phyloP scores from a whole-genome alignment of 92 coral and sea anemone genomes.

The Pocillopora grandis region DNA sequence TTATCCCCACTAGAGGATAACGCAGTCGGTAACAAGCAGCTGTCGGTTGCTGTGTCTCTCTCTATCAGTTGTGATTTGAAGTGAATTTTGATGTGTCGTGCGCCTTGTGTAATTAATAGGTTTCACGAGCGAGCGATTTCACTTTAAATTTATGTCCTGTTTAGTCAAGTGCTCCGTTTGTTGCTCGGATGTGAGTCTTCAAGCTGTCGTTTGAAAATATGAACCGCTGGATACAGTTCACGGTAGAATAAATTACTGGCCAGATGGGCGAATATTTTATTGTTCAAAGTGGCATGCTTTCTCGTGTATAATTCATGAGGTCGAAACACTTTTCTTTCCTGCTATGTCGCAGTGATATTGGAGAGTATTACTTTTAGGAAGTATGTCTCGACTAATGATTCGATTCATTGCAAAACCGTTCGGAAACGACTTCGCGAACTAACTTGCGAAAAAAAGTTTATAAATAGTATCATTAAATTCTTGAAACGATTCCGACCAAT shows the following conservation, averaged over 20 bases:
- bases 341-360: constrained; percentile 2
- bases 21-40: constrained; percentile 42
- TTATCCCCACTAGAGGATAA: constrained; percentile 38
- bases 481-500: constrained; percentile 11
- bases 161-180: not conserved
- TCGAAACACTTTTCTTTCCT: constrained; percentile 1
- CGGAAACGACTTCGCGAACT: too few species aligned
- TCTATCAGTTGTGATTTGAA: constrained; percentile 38
- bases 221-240: constrained; percentile 43
- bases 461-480: not conserved
- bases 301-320: constrained; percentile 31
- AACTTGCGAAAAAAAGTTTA: not conserved
- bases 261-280: constrained; percentile 48
- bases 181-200: constrained; percentile 4
- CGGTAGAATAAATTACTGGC: constrained; percentile 25
- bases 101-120: constrained; percentile 17
- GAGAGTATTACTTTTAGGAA: not conserved
- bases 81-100: constrained; percentile 34
- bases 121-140: not conserved
- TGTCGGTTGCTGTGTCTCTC: constrained; percentile 25
- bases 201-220: constrained; percentile 37
- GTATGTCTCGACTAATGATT: not conserved
- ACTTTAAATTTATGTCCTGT: not conserved
- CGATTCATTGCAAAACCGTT: not conserved
- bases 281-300: constrained; percentile 47